Evolutionary conservation across 2,113 vertebrate species (phyloP).

Genomic region (Eulemur macaco): DNA sequence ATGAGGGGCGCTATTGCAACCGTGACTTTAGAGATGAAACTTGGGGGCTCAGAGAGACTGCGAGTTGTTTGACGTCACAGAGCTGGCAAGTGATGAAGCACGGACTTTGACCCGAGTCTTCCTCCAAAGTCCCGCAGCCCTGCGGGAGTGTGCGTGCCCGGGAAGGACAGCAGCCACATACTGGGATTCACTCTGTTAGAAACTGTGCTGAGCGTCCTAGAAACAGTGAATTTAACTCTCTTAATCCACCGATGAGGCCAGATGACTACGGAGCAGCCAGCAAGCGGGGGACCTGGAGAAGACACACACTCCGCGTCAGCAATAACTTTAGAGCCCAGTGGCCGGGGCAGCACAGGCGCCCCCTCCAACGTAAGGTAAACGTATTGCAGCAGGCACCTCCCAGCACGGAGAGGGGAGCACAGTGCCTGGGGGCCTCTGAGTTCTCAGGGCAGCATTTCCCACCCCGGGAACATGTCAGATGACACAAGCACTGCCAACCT

Average conservation of each 20-base stretch:
- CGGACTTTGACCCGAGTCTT: too few species aligned
- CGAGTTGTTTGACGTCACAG: background rate
- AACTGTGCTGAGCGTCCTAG: background rate
- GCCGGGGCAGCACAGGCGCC: rapidly evolving
- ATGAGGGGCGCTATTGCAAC: rapidly evolving
- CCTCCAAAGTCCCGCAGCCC: background rate
- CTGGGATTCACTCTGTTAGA: background rate
- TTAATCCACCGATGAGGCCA: rapidly evolving
- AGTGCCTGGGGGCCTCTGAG: background rate
- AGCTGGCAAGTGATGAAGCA: background rate
- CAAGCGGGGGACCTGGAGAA: too few species aligned
- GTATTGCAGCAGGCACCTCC: rapidly evolving
- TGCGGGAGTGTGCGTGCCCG: background rate
- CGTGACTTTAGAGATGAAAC: background rate
- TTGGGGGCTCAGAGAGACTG: background rate
- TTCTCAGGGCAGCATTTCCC: background rate
- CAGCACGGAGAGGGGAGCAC: background rate
- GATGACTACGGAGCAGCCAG: background rate
- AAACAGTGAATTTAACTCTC: background rate
- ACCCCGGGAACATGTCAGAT: background rate
- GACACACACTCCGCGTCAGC: rapidly evolving
- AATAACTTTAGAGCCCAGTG: background rate
- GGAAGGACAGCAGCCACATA: background rate
- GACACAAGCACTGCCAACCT: background rate
- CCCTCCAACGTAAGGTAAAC: background rate